A percentile compares a stretch with the other conserved stretches of the same genome.
Conservation (phyloP, 2,797 vertebrate species). For the Lates japonicus region DNA sequence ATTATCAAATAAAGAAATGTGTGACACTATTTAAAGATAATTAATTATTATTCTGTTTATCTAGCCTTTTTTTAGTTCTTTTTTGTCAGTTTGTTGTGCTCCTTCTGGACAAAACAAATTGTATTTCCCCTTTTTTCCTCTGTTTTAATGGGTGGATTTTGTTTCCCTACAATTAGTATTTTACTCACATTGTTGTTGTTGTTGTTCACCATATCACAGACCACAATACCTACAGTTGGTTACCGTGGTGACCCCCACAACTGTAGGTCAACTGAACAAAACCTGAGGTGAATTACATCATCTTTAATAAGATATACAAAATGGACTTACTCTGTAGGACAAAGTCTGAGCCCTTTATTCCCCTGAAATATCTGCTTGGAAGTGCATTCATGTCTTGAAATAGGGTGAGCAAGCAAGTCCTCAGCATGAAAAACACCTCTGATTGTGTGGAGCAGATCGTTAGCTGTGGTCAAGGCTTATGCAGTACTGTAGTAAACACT, state of each 20-base stretch:
- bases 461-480: conserved; percentile 4
- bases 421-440: conserved; percentile 14
- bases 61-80: conserved; percentile 84
- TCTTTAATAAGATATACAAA: conserved; percentile 27
- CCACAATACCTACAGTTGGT: conserved; percentile 65
- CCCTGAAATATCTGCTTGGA: conserved; percentile 17
- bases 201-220: conserved; percentile 75
- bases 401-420: neutral
- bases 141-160: conserved; percentile 79
- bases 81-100: conserved; percentile 88
- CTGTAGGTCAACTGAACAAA: conserved; percentile 31
- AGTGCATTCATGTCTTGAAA: conserved; percentile 12
- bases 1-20: conserved; percentile 90
- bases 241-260: conserved; percentile 39
- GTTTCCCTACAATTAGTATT: conserved; percentile 79
- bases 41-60: conserved; percentile 90
- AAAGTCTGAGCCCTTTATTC: neutral
- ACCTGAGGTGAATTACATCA: conserved; percentile 12
- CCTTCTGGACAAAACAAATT: conserved; percentile 78
- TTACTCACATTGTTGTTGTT: conserved; percentile 58
- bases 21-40: conserved; percentile 92
- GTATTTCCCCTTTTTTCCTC: conserved; percentile 67
- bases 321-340: neutral
- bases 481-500: neutral
- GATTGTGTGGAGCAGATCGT: conserved; percentile 23